A percentile compares a stretch with the other conserved stretches of the same genome.
Evolutionary conservation across 2,888 invertebrate genomes (phyloP).

Genomic region (Graphium colonna): DNA sequence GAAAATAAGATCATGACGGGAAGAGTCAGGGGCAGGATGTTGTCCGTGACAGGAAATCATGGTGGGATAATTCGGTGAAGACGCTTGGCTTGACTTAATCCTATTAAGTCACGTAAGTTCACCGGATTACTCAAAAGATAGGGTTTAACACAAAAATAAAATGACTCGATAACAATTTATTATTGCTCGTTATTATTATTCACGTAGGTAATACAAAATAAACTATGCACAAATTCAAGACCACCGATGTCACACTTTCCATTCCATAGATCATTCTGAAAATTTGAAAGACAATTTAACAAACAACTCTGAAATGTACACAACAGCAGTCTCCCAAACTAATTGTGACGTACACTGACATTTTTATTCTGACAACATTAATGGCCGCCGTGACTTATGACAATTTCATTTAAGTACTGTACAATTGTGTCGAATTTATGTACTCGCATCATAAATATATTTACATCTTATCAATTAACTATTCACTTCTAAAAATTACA

Average conservation of each 20-base stretch:
- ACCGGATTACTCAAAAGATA: no score
- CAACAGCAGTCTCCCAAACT: conserved; percentile 53
- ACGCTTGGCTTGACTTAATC: no score
- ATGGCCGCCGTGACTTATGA: conserved; percentile 63
- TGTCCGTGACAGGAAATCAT: no score
- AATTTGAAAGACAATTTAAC: conserved; percentile 47
- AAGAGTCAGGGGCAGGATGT: no score
- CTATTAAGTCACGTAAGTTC: no score
- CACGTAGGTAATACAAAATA: conserved; percentile 83
- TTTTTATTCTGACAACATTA: conserved; percentile 37
- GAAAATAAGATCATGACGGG: no score
- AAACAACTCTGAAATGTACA: conserved; percentile 53
- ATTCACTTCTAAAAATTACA: conserved; percentile 34
- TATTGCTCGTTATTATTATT: conserved; percentile 84
- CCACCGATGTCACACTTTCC: conserved; percentile 65
- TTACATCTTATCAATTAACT: conserved; percentile 52
- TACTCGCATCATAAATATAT: conserved; percentile 59
- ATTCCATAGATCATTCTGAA: conserved; percentile 64
- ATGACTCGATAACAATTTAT: conserved; percentile 80
- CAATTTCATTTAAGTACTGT: conserved; percentile 57
- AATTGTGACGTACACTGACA: conserved; percentile 61
- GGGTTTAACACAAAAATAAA: no score
- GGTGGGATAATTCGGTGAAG: no score
- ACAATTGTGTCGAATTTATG: conserved; percentile 57
- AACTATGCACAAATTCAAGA: conserved; percentile 83